A percentile compares a stretch with the other conserved stretches of the same genome.
These are phyloP conservation scores for Zaprionus vittiger DNA, from an alignment of 1,140 invertebrate species.

Conservation along the genomic window DNA sequence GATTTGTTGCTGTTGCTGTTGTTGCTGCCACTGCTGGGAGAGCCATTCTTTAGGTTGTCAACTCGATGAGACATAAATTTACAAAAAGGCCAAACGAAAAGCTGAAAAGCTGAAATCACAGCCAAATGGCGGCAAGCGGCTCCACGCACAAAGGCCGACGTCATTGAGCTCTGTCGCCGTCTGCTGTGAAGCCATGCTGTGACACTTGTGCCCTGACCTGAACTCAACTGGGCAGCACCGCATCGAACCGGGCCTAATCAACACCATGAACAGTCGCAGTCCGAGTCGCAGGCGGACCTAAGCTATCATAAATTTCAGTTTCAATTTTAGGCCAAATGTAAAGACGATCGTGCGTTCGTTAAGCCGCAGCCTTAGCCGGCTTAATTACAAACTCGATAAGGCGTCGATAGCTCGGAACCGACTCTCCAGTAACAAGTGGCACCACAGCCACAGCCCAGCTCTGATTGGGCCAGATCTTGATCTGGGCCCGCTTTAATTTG, in stretches of 20 bases:
- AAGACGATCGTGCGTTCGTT: slow-evolving; percentile 41
- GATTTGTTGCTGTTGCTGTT: slow-evolving; percentile 38
- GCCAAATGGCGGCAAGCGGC: slow-evolving; percentile 74
- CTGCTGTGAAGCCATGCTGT: slow-evolving; percentile 69
- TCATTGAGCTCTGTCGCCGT: slow-evolving; percentile 20
- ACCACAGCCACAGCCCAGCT: neutral
- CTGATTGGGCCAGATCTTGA: slow-evolving; percentile 24
- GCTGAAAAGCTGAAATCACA: slow-evolving; percentile 54
- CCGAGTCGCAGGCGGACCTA: slow-evolving; percentile 42
- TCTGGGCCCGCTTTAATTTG: slow-evolving; percentile 57
- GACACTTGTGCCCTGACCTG: slow-evolving; percentile 70
- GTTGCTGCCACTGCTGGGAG: slow-evolving; percentile 45
- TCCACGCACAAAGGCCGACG: slow-evolving; percentile 66
- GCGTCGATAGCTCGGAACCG: slow-evolving; percentile 59
- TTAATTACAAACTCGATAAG: slow-evolving; percentile 77
- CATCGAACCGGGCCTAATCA: slow-evolving; percentile 58
- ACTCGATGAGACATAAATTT: slow-evolving; percentile 83
- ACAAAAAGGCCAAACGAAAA: slow-evolving; percentile 63
- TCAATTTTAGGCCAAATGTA: slow-evolving; percentile 68
- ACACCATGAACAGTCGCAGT: slow-evolving; percentile 63
- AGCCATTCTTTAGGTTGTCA: slow-evolving; percentile 81
- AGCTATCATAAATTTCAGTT: slow-evolving; percentile 72
- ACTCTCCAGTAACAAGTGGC: slow-evolving; percentile 71
- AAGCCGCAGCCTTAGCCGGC: slow-evolving; percentile 37
- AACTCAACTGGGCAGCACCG: neutral